Evolutionary conservation across 2,113 vertebrate genomes (phyloP), one percentile per base, ranked within the genome.

Genomic region (Syngnathoides biaculeatus): DNA sequence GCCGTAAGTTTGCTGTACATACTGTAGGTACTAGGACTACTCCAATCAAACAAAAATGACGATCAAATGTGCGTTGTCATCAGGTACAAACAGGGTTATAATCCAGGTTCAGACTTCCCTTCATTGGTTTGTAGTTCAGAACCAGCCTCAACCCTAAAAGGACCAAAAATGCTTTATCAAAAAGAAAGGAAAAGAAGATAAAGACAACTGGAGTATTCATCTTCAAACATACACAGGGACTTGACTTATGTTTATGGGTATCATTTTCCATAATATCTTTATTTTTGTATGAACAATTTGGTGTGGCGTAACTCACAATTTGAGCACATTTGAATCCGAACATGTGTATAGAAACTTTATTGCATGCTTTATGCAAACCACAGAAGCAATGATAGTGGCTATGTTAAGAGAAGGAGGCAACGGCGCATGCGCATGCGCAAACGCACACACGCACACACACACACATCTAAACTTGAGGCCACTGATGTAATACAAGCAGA

Each of bases 11-110:
- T 75, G 65, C 69, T 87, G 79, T 87, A 87, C 74, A 84, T 85
- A 57, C 26, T 57, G 17, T 1, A 87, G 17, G 75, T 65, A 71
- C 26, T 61, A 84, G 68, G 72, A 74, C 79, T 77, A 75, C 77
- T 71, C 69, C 24, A 69, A 67, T 83, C 67, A 79, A 73, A 81
- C 75, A 78, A 77, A 74, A 74, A 70, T 52, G 77, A 83, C 55
- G 75, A 86, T 84, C 74, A 68, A 82, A 84, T 88, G 72, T 86
- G 71, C 78, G 74, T 81, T 80, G 75, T 81, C 79, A 82, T 82
- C 87, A 87, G 85, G 85, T 89, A 82, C 77, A 84, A 85, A 85
- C 87, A 89, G 89, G 86, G 87, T 89, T 86, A 86, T 75, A 82
- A 84, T 88, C 81, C 85, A 87, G 82, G 85, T 87, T 81, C 73